Evolutionary conservation across 2,888 invertebrate species (phyloP), one percentile per base, ranked within the genome.

Genomic region (Toxonevra muliebris): DNA sequence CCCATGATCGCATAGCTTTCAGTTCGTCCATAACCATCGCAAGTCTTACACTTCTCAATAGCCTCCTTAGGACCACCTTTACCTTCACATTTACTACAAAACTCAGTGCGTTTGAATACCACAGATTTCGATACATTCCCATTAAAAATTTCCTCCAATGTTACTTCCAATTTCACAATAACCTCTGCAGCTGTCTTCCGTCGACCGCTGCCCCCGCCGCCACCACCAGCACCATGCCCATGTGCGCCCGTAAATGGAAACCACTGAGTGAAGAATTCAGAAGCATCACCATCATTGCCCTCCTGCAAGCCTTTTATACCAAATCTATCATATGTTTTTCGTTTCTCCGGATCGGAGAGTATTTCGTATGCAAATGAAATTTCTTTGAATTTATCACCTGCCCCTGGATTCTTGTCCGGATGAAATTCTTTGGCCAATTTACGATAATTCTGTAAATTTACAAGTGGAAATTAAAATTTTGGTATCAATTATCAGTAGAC

Each of bases 311-410:
- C 97, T 82, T 94, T 93, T 74, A 97, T 83, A 7, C 97, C 97
- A 86, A 90, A 91, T 78, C 90, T 90, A 84, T 97, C 96, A 83
- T 97, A 97, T 52, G 91, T 87, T 79, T 92, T 90, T 66, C 93
- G 88, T 85, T 96, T 96, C 77, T 94, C 93, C 4, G 93, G 89
- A 87, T 96, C 94, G 12, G 96, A 95, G 63, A 97, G 87, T 58
- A 96, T 91, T 87, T 97, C 97, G 84, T 97, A 96, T 0, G 97
- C 97, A 86, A 93, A 96, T 69, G 95, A 95, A 76, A 97, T 97
- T 88, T 97, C 97, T 85, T 97, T 96, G 82, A 97, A 96, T 87
- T 92, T 94, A 82, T 97, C 96, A 66, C 94, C 96, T 69, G 94
- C 93, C 74, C 92, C 92, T 45, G 94, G 91, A 88, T 97, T 91